phyloP scores from a whole-genome alignment of 2,888 invertebrate genomes.

The Drosophila stalkeri region DNA sequence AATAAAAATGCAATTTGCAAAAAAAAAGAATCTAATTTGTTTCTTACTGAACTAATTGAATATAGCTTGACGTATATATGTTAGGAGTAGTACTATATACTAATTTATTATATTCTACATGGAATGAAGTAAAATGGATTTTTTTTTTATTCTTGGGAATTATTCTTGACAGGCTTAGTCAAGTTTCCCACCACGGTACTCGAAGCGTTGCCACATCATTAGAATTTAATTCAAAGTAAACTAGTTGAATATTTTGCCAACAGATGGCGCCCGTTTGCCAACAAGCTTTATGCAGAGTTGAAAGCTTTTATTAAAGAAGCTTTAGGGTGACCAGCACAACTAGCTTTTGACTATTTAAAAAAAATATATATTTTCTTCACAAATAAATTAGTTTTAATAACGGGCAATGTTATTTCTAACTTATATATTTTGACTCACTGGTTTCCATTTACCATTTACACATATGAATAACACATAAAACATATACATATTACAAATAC shows the following conservation, averaged over 20 bases:
- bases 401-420: no score
- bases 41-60: no score
- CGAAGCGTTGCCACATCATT: background rate
- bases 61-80: no score
- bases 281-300: background rate
- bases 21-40: constrained; percentile 8
- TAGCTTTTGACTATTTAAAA: background rate
- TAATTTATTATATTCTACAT: no score
- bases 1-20: constrained; percentile 55
- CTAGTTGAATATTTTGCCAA: background rate
- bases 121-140: no score
- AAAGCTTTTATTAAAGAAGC: background rate
- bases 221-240: background rate
- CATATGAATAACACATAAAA: no score
- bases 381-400: background rate
- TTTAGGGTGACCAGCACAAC: background rate
- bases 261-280: background rate
- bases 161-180: background rate
- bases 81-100: no score
- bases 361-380: background rate
- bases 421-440: no score
- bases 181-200: background rate
- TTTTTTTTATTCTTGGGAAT: no score
- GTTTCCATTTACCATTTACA: no score
- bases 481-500: no score